Base-by-base conservation (phyloP, 2,888 invertebrate species). In the Heliconius charithonia region DNA sequence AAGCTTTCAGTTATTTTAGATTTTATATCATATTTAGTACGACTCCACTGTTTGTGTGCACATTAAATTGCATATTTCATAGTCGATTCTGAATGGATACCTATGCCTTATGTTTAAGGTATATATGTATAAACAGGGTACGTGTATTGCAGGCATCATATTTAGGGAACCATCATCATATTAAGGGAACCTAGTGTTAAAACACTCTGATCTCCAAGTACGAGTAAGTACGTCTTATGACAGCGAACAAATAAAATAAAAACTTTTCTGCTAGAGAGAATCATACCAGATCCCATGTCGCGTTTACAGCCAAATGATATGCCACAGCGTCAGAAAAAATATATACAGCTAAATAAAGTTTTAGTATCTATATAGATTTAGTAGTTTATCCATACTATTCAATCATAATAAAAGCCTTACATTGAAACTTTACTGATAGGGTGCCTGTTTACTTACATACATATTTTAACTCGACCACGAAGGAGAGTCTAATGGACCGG, bases 401-500 rank as follows among this genome's bases (percentile, higher is more conserved):
- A 32, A 66, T 66, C 32, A 66, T 66, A 41, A 45, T 29, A 75
- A 37, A 25, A 70, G 3, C 16, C 3, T n/a, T 32, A 59, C 25
- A 59, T 87, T 83, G 85, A 85, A 84, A 85, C 80, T 82, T 83
- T 83, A 83, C 79, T 83, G 83, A 82, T 81, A 86, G 82, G 86
- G 87, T 85, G 86, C 87, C 83, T 84, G 89, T 90, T 91, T 91
- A 86, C 89, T 89, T 89, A 67, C 41, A 67, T 89, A 67, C 41
- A 67, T 41, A 86, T 85, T 88, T 91, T 91, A 89, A 89, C 83
- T 88, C 80, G 82, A 86, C 87, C 85, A 87, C 85, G 86, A 87
- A 89, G 87, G 86, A 85, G 86, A 83, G 82, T 87, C 87, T 87
- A 89, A 88, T 87, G 88, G 90, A 92, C 93, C 91, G 91, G 91